Conservation (phyloP, 2,797 vertebrate species). For the Notamacropus eugenii region DNA sequence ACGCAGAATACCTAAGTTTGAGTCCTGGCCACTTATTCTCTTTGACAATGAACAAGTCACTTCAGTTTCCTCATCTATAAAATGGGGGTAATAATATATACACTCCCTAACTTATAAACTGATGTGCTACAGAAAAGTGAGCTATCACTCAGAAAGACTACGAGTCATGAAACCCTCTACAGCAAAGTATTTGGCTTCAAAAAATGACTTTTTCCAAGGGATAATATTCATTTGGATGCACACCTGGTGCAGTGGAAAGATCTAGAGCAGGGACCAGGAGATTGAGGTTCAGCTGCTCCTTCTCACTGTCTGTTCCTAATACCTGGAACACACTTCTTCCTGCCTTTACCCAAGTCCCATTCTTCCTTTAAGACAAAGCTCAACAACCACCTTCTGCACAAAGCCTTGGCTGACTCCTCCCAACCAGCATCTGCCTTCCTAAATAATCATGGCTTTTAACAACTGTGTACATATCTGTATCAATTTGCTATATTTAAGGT, state of each 20-base stretch:
- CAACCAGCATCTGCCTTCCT: background rate
- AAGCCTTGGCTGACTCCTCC: background rate
- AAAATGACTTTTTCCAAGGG: background rate
- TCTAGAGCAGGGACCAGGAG: background rate
- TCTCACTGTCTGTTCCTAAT: background rate
- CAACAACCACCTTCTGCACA: background rate
- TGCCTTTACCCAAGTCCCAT: background rate
- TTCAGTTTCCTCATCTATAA: background rate
- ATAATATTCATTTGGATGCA: background rate
- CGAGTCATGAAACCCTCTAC: background rate
- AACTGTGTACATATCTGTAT: background rate
- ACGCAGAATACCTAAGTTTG: background rate
- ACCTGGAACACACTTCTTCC: background rate
- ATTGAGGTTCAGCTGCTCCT: background rate
- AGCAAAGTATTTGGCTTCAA: background rate
- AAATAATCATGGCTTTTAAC: background rate
- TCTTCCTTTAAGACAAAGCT: background rate
- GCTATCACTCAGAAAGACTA: background rate
- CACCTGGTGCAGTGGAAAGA: background rate
- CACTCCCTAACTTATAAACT: background rate
- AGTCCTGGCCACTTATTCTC: background rate
- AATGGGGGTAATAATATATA: background rate
- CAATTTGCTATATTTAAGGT: too few relatives aligned
- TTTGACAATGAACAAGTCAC: background rate
- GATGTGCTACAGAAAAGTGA: background rate